Conservation (phyloP, 1,140 invertebrate genomes). For the Drosophila equinoxialis region DNA sequence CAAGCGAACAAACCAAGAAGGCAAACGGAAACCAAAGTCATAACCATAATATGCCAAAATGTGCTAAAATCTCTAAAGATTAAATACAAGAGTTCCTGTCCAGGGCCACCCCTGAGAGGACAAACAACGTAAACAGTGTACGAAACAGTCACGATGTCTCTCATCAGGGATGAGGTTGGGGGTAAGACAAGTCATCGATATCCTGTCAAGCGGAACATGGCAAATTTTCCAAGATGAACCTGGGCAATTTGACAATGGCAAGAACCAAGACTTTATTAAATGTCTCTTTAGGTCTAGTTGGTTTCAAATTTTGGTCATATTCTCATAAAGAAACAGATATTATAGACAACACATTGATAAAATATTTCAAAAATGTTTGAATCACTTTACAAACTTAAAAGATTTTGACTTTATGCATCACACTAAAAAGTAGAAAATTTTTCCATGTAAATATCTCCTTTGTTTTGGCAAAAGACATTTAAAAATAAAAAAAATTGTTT, state of each 20-base stretch:
- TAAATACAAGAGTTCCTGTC: constrained; percentile 56
- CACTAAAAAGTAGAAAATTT: too few species aligned
- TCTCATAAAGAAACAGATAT: too few species aligned
- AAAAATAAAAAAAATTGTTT: too few species aligned
- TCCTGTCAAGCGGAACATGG: constrained; percentile 61
- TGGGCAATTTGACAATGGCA: constrained; percentile 37
- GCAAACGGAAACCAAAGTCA: constrained; percentile 42
- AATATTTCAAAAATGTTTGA: too few species aligned
- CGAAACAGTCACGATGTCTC: background rate
- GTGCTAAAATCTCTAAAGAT: constrained; percentile 77
- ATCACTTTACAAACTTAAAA: too few species aligned
- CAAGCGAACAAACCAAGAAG: constrained; percentile 20
- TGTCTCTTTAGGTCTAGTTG: too few species aligned
- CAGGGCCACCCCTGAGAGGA: constrained; percentile 18
- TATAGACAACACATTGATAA: too few species aligned
- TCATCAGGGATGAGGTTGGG: background rate
- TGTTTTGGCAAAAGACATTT: too few species aligned
- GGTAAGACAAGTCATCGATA: constrained; percentile 64
- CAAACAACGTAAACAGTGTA: background rate
- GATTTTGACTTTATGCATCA: too few species aligned
- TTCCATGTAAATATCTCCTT: too few species aligned
- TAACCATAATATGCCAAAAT: constrained; percentile 34
- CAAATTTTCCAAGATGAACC: constrained; percentile 42
- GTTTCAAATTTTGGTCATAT: too few species aligned
- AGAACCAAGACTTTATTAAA: background rate